Percentiles rank a stretch among this genome's conserved stretches.
phyloP scores from a whole-genome alignment of 2,113 vertebrate genomes.

The Pituophis catenifer region DNA sequence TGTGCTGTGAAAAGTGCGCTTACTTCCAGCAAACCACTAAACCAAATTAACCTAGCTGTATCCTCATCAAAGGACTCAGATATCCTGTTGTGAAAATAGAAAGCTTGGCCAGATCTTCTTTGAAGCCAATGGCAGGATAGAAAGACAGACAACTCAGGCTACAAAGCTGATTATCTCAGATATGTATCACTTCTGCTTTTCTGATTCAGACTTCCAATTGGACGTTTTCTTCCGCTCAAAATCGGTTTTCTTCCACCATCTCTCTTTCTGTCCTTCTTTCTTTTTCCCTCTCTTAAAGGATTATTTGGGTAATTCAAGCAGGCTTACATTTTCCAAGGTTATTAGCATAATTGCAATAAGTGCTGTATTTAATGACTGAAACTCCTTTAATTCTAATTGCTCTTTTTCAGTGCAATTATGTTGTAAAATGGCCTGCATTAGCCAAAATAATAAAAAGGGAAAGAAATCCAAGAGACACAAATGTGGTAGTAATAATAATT shows the following conservation, averaged over 20 bases:
- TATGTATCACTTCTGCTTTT: constrained; percentile 41
- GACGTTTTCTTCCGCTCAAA: constrained; percentile 72
- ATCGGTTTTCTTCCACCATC: constrained; percentile 43
- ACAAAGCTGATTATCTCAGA: constrained; percentile 72
- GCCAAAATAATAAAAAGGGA: constrained; percentile 60
- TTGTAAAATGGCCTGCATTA: constrained; percentile 74
- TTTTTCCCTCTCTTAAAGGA: constrained; percentile 53
- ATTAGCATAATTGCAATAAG: constrained; percentile 72
- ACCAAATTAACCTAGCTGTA: constrained; percentile 86
- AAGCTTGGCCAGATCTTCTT: constrained; percentile 77
- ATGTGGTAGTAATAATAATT: constrained; percentile 84
- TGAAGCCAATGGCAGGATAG: constrained; percentile 75
- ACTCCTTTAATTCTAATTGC: constrained; percentile 77
- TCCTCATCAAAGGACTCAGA: constrained; percentile 88
- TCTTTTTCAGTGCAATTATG: constrained; percentile 69
- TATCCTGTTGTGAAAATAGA: constrained; percentile 85
- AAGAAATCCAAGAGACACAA: constrained; percentile 79
- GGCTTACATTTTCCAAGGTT: constrained; percentile 63
- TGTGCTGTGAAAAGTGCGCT: constrained; percentile 81
- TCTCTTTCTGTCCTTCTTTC: background rate
- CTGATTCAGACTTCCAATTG: constrained; percentile 45
- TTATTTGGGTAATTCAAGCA: constrained; percentile 70
- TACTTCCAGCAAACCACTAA: constrained; percentile 85
- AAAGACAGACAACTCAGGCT: constrained; percentile 72
- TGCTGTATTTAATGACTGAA: constrained; percentile 74